phyloP scores from a whole-genome alignment of 2,113 vertebrate genomes.

The Gobio gobio region DNA sequence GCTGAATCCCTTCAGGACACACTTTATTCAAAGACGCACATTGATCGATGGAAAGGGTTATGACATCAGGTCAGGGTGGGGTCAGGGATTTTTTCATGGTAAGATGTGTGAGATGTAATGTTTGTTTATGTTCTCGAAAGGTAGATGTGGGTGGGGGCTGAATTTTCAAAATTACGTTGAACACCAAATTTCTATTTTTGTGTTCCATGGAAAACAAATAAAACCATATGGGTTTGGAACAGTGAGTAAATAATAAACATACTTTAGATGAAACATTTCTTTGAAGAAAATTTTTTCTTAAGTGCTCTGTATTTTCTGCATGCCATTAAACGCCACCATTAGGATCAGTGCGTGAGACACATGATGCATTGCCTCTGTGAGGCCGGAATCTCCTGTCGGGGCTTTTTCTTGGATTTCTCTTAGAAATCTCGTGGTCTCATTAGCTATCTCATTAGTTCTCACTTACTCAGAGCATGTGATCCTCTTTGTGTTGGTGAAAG shows the following conservation, averaged over 20 bases:
- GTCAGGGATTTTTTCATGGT: constrained; percentile 2
- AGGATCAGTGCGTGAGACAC: constrained; percentile 20
- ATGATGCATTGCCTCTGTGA: constrained; percentile 37
- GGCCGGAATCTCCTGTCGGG: constrained; percentile 22
- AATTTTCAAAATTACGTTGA: not conserved
- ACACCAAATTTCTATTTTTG: not conserved
- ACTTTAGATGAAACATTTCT: not conserved
- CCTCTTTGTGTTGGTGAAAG: constrained; percentile 7
- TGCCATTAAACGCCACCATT: constrained; percentile 29
- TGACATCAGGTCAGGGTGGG: constrained; percentile 23
- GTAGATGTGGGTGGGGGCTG: not conserved
- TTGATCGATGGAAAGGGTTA: not conserved
- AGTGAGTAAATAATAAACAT: not conserved
- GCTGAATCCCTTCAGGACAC: constrained; percentile 22
- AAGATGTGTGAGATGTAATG: not conserved
- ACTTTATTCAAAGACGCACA: constrained; percentile 29
- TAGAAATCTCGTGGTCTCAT: constrained; percentile 19
- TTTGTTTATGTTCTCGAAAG: not conserved
- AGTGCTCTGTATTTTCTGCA: constrained; percentile 4
- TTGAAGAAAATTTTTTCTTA: not conserved
- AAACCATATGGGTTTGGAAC: not conserved
- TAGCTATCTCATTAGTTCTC: constrained; percentile 28
- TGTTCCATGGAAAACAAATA: not conserved
- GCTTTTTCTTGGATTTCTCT: constrained; percentile 17
- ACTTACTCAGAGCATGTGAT: not conserved